A percentile compares a stretch with the other conserved stretches of the same genome.
Conservation (phyloP, 2,888 invertebrate species). For the Spicauda simplicius region DNA sequence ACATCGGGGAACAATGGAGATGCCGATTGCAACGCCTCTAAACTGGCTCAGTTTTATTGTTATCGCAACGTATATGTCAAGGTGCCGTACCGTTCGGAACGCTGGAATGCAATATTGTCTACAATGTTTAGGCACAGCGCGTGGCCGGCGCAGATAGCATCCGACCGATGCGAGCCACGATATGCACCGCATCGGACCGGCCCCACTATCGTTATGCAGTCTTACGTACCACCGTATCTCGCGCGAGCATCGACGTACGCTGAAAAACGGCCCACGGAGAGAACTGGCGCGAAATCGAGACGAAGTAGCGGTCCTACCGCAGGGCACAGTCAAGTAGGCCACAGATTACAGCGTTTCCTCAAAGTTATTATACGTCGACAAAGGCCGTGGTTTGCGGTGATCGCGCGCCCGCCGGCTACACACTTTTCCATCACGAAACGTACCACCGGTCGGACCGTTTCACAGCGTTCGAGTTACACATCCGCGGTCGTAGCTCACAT, state of each 20-base stretch:
- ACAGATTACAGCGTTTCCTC: constrained; percentile 66
- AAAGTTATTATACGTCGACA: constrained; percentile 68
- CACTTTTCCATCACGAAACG: constrained; percentile 51
- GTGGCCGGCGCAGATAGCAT: constrained; percentile 54
- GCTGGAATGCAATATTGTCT: constrained; percentile 58
- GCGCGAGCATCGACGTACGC: constrained; percentile 52
- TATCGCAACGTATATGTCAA: constrained; percentile 51
- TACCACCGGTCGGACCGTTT: constrained; percentile 42
- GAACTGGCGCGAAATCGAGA: constrained; percentile 53
- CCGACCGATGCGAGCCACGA: constrained; percentile 45
- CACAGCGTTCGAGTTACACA: constrained; percentile 70
- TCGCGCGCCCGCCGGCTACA: constrained; percentile 48
- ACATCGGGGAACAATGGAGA: constrained; percentile 59
- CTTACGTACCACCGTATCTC: constrained; percentile 52
- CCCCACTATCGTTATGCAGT: constrained; percentile 56
- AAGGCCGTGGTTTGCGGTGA: constrained; percentile 63
- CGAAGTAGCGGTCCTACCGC: constrained; percentile 64
- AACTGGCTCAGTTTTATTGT: constrained; percentile 53
- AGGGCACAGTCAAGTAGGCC: constrained; percentile 65
- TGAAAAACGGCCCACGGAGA: constrained; percentile 56
- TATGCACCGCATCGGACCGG: constrained; percentile 49
- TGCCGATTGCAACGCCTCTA: constrained; percentile 50
- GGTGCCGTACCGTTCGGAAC: constrained; percentile 20
- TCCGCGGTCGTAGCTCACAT: constrained; percentile 67
- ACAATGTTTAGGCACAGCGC: constrained; percentile 36